Evolutionary conservation across 2,797 vertebrate species (phyloP).

Genomic region (Hippoglossus hippoglossus): DNA sequence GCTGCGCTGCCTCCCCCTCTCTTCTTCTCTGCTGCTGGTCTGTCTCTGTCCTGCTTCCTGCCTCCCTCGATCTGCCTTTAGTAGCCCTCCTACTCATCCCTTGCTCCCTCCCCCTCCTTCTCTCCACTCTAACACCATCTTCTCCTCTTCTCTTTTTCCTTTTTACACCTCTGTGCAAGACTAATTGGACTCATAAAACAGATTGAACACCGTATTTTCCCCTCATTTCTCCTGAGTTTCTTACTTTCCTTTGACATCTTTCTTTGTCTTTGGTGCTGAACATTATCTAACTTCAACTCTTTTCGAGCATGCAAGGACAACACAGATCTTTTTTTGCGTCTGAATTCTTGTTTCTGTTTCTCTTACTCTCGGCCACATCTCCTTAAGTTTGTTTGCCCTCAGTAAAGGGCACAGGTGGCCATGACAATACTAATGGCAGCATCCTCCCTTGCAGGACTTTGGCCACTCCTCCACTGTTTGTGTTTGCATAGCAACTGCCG

Average conservation of each 20-base stretch:
- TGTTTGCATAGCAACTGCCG: constrained; percentile 59
- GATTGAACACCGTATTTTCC: constrained; percentile 21
- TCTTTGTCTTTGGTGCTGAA: not conserved
- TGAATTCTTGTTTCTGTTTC: not conserved
- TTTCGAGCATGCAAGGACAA: not conserved
- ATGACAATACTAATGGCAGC: constrained; percentile 52
- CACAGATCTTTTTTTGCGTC: not conserved
- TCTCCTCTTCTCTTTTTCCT: constrained; percentile 11
- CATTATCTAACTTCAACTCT: not conserved
- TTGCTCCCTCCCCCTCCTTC: constrained; percentile 34
- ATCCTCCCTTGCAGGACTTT: constrained; percentile 61
- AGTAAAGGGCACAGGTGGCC: constrained; percentile 33
- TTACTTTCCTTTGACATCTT: not conserved
- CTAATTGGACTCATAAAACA: constrained; percentile 45
- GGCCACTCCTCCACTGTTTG: constrained; percentile 56
- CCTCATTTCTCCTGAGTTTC: not conserved
- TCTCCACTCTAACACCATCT: constrained; percentile 25
- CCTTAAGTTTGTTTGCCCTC: constrained; percentile 42
- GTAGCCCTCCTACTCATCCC: constrained; percentile 59
- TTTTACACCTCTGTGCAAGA: constrained; percentile 38
- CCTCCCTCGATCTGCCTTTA: constrained; percentile 52
- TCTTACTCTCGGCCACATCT: constrained; percentile 3
- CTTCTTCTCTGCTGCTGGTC: constrained; percentile 30
- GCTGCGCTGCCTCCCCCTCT: constrained; percentile 45
- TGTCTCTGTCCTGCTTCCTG: constrained; percentile 50